Base-by-base conservation (phyloP, 1,140 invertebrate species). In the Pseudomyrmex flavicornis region DNA sequence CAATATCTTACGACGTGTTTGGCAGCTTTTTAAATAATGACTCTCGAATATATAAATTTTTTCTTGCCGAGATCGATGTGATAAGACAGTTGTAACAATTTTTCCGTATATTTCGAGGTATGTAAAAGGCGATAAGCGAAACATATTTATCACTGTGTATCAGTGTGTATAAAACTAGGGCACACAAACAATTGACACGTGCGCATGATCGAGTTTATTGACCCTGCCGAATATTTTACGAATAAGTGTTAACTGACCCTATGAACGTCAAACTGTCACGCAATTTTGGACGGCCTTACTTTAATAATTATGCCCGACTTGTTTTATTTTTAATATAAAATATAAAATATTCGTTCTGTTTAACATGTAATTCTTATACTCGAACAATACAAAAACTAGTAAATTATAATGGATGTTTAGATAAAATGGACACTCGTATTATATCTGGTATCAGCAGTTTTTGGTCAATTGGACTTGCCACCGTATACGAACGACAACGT, bases 381-480 rank as follows among this genome's bases (percentile, higher is more conserved):
- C 13, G 1, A 20, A 46, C 2, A 35, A 54, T 17, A 52, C n/a
- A 50, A n/a, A 48, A 56, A 35, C 7, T 54, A 56, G 58, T 26
- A 0, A 79, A 48, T 17, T 50, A 2, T n/a, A 7, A 2, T 74
- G n/a, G 22, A n/a, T 48, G 73, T 89, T 61, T 82, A 93, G 92
- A 84, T 89, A 61, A 82, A 85, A 35, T 69, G 74, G 2, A 70
- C 90, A 13, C 9, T 91, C 1, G 5, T 93, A 0, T 58, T 91
- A 3, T 80, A 90, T 0, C 65, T 90, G 0, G 50, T 92, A 9
- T 35, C 70, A 7, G 0, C 90, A n/a, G 91, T 87, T 50, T 87
- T 85, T 20, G 75, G 89, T 68, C 94, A 94, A 65, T 74, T 94
- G 86, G 93, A 95, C 50, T 70, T 94, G 22, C 93, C 93, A 2